Conservation (phyloP, 2,113 vertebrate species). For the Scomber colias region DNA sequence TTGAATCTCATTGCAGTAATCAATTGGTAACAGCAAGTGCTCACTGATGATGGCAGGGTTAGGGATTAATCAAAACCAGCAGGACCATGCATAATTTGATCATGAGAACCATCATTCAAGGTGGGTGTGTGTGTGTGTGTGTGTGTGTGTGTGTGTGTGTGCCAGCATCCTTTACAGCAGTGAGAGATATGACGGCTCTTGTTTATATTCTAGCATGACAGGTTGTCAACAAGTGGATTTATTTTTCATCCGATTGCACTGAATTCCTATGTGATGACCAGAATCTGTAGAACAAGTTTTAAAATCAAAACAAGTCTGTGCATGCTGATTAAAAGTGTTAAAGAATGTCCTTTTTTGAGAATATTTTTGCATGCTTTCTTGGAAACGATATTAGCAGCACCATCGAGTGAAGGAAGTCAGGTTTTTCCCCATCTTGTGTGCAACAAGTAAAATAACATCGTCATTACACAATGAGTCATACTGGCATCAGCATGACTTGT, state of each 20-base stretch:
- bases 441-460: neutral
- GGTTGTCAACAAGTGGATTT: constrained; percentile 20
- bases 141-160: neutral
- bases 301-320: no score
- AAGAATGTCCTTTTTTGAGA: neutral
- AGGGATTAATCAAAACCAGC: constrained; percentile 69
- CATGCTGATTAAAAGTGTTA: neutral
- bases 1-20: constrained; percentile 59
- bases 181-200: neutral
- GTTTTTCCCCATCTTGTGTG: no score
- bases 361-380: neutral
- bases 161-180: neutral
- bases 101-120: constrained; percentile 60
- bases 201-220: neutral
- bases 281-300: no score
- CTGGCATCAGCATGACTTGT: neutral
- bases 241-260: neutral
- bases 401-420: neutral
- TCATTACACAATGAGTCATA: neutral
- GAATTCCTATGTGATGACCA: neutral
- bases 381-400: neutral
- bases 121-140: constrained; percentile 6
- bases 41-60: constrained; percentile 42
- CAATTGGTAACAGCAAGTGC: constrained; percentile 64
- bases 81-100: constrained; percentile 64